Evolutionary conservation across 2,888 invertebrate genomes (phyloP).

Genomic region (Latrodectus hesperus): DNA sequence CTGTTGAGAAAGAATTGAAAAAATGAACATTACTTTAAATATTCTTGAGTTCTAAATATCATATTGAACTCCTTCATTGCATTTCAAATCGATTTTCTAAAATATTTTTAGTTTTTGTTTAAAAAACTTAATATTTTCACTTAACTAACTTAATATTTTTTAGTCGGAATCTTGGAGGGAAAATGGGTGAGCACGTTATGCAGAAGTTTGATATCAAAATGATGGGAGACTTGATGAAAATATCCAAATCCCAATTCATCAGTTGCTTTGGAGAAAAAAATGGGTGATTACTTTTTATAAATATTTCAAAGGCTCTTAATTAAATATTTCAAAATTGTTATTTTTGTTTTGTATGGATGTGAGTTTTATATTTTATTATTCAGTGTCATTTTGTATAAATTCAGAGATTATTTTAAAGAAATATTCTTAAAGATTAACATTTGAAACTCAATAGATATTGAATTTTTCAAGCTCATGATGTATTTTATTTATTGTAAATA

Average conservation of each 20-base stretch:
- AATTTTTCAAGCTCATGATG: too few relatives aligned
- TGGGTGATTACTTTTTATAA: slow-evolving; percentile 79
- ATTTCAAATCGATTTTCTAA: not conserved
- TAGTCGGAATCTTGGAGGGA: slow-evolving; percentile 90
- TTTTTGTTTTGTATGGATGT: too few relatives aligned
- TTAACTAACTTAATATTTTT: slow-evolving; percentile 50
- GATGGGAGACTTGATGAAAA: slow-evolving; percentile 86
- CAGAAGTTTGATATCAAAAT: slow-evolving; percentile 83
- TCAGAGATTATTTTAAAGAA: too few relatives aligned
- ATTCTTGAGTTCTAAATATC: too few relatives aligned
- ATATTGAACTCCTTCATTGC: not conserved
- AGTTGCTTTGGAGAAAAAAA: slow-evolving; percentile 88
- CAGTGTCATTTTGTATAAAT: too few relatives aligned
- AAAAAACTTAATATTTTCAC: not conserved
- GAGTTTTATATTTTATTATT: too few relatives aligned
- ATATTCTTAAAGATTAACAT: not conserved
- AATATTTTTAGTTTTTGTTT: not conserved
- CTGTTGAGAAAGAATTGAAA: too few relatives aligned
- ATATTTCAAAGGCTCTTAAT: not conserved
- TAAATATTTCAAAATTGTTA: too few relatives aligned
- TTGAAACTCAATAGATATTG: not conserved
- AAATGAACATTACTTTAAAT: too few relatives aligned
- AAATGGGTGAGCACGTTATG: slow-evolving; percentile 88
- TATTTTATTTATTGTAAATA: slow-evolving; percentile 13
- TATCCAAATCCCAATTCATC: slow-evolving; percentile 83